Evolutionary conservation across 2,888 invertebrate species (phyloP), one percentile per base, ranked within the genome.

Genomic region (Neocrepidodera transversa): DNA sequence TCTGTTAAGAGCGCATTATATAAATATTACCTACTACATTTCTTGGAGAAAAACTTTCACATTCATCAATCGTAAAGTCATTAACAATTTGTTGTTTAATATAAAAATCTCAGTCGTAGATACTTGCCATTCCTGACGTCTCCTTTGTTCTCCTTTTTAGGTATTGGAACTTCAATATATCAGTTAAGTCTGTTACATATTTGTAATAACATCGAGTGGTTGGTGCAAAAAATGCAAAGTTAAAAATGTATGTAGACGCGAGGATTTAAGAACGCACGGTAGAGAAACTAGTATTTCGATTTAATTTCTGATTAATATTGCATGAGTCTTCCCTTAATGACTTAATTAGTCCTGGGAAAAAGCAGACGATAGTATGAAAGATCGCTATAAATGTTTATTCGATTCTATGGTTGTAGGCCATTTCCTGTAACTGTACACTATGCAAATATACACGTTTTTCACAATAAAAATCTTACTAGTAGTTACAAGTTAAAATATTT

Each of bases 271-370:
- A 36, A 18, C 18, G 23, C 28, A 8, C 49, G 13, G 35, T 49
- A 2, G 8, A 26, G 50, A 10, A 42, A 43, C 49, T 56, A 35
- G 56, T 56, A 50, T 56, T 38, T 42, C 30, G 48, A 56, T 49
- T 40, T 51, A 58, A 36, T 45, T 51, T 18, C 45, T 13, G 55
- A 60, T 60, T 60, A 60, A 60, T 60, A 60, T 60, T 60, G 32
- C 60, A 60, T 60, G 60, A 60, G 51, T 16, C 40, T 30, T 20
- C 40, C 51, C 50, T 36, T 50, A 60, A 60, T 55, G 51, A 55
- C 60, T 60, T 60, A 60, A 60, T 60, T 60, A 60, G 47, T 38
- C n/a, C 38, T 45, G 49, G 11, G 17, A 52, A 47, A 52, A 52
- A 51, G 42, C 42, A 14, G 30, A 43, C 16, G 16, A 43, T 43